Percentiles rank a stretch among this genome's conserved stretches.
Evolutionary conservation across 2,113 vertebrate genomes (phyloP).

Genomic region (Ginglymostoma cirratum): DNA sequence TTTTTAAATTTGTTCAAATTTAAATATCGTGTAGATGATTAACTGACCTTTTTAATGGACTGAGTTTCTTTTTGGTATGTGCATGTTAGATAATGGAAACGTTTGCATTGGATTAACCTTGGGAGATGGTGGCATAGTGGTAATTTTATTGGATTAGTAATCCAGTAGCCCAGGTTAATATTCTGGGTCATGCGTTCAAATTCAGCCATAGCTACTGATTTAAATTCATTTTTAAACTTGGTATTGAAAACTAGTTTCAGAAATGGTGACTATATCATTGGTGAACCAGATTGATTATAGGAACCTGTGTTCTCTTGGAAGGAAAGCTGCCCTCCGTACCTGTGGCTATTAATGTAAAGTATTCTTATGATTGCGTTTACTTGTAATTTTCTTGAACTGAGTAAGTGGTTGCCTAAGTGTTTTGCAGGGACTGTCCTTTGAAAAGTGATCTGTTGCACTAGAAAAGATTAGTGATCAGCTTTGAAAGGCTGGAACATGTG

Average conservation of each 20-base stretch:
- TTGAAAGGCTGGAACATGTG: conserved; percentile 4
- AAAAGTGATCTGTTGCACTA: conserved; percentile 1
- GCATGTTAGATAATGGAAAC: not conserved
- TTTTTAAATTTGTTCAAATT: not conserved
- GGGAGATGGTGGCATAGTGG: too few relatives aligned
- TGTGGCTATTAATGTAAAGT: not conserved
- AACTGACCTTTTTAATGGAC: too few relatives aligned
- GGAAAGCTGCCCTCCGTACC: too few relatives aligned
- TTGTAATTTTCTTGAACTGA: not conserved
- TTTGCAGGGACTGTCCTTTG: not conserved
- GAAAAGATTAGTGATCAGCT: not conserved
- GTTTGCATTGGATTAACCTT: not conserved
- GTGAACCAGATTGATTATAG: too few relatives aligned
- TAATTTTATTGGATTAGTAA: too few relatives aligned
- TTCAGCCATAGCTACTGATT: too few relatives aligned
- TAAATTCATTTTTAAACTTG: too few relatives aligned
- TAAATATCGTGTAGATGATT: not conserved
- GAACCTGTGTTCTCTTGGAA: too few relatives aligned
- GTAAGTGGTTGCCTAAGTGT: not conserved
- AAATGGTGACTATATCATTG: too few relatives aligned
- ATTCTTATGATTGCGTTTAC: not conserved
- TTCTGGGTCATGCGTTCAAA: too few relatives aligned
- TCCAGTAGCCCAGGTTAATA: too few relatives aligned
- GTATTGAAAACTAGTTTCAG: too few relatives aligned
- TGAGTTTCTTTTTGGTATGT: not conserved